Evolutionary conservation across 2,888 invertebrate genomes (phyloP), one percentile per base, ranked within the genome.

Genomic region (Synergus gifuensis): DNA sequence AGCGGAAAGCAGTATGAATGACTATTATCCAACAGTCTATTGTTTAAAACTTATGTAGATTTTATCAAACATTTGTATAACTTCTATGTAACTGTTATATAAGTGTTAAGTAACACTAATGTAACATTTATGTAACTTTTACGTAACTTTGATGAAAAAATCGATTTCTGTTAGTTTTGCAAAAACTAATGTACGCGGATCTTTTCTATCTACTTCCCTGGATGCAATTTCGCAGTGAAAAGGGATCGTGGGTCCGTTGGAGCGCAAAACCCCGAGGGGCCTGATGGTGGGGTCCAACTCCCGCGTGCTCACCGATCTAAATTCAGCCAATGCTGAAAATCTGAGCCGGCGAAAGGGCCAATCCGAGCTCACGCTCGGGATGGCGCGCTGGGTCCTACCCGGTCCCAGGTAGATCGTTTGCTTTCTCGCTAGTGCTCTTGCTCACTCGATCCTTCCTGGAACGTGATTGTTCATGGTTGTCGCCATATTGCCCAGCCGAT

Each of bases 271-370:
- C 73, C 73, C 49, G 49, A n/a, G 49, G 73, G 54, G 49, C 54
- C 54, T 54, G 1, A n/a, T 54, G 54, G 73, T 54, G 36, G 54
- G 73, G 73, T 9, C 54, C 36, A 28, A 54, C 73, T 73, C 73
- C 49, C 73, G 73, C 73, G 49, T 73, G 36, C 54, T 73, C 12
- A 73, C 36, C 36, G 54, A 73, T 73, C 73, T 73, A n/a, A 73
- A 54, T 73, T 14, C 73, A 73, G n/a, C 73, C 73, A 73, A 73
- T 73, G 73, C 73, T 54, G 73, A 54, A 54, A 73, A 73, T 73
- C 16, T 49, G 54, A 73, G 28, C 73, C 73, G 73, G n/a, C n/a
- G 28, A 73, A n/a, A 49, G 73, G 73, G 54, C 73, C 73, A 73
- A 73, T 73, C 54, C 9, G 36, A 36, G 36, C 54, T 36, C 73